Conservation (phyloP, 2,113 vertebrate genomes). For the Bos taurus region ARS-UCD2.0 NC_037345.1:48625001-48625500, state of each 20-base stretch:
- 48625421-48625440: neutral
- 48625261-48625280: neutral
- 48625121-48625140: neutral
- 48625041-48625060: neutral
- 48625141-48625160: neutral
- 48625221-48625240: neutral
- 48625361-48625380: slow-evolving; percentile 83
- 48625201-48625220: neutral
- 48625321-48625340: slow-evolving; percentile 80
- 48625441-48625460: neutral
- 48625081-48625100: neutral
- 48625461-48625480: neutral
- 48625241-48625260: neutral
- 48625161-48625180: neutral
- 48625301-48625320: slow-evolving; percentile 6
- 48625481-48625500: neutral
- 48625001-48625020: neutral
- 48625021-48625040: rapidly evolving
- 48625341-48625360: slow-evolving; percentile 81
- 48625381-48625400: slow-evolving; percentile 70
- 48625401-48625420: neutral
- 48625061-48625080: slow-evolving; percentile 67
- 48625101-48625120: neutral
- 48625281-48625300: neutral
- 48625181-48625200: neutral